Evolutionary conservation across 2,113 vertebrate genomes (phyloP), one percentile per base, ranked within the genome.

Genomic region (Maccullochella peelii): DNA sequence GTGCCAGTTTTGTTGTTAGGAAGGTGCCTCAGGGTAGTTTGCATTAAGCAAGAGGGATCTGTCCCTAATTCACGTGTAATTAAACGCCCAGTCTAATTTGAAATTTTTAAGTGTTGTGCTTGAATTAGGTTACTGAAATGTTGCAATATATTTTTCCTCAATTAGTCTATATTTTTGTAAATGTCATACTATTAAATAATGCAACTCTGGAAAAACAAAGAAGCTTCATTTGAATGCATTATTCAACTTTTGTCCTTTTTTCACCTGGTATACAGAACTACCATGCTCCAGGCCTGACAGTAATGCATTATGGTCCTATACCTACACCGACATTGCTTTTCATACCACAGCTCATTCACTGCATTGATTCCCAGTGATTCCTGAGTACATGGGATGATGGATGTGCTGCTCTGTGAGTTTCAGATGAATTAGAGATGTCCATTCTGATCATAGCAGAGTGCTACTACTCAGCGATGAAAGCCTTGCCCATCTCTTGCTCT

Each of bases 391-490:
- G 30, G 67, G 69, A 73, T 90, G 92, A 93, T 90, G 86, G 91
- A 92, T 87, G 77, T 66, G 79, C 80, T 86, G 38, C 66, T 85
- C 57, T 57, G 65, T 63, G 58, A 82, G 73, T 74, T 88, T 86
- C 77, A 70, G 91, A 79, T 86, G 83, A 92, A 88, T 91, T 79
- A 84, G 76, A 90, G 77, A 83, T 89, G 92, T 92, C 89, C 79
- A 47, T 78, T 83, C 62, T 89, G 85, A 93, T 93, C 91, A 80
- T 76, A 83, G 90, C 65, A 75, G 89, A 94, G 93, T 93, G 94
- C 88, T 89, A 40, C 83, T 93, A 93, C 94, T 94, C 91, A 80
- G 77, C 70, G 66, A 90, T 90, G 91, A 93, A 92, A 93, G 91
- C 89, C 82, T 88, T 61, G 79, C 80, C 79, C 88, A 63, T 57